These are phyloP conservation scores for Diglossa cyanea DNA, from an alignment of 2,797 vertebrate genomes.

Conservation along the genomic window DNA sequence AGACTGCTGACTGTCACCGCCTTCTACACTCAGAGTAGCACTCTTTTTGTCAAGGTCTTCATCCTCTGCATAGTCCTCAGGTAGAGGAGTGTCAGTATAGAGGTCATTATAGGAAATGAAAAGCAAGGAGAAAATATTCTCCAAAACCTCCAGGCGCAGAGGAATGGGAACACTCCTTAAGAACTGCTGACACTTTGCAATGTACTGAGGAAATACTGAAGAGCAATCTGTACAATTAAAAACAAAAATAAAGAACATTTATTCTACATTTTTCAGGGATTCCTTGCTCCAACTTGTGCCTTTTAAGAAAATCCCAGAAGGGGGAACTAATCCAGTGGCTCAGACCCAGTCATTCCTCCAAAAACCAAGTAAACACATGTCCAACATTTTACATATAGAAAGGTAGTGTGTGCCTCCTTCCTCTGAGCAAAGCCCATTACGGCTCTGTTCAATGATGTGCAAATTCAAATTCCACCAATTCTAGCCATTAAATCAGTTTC, in stretches of 20 bases:
- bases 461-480: background rate
- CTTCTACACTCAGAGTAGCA: background rate
- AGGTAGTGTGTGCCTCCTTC: background rate
- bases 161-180: constrained; percentile 84
- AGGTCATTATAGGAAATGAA: constrained; percentile 89
- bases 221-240: constrained; percentile 73
- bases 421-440: background rate
- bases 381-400: background rate
- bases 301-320: background rate
- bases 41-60: constrained; percentile 47
- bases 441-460: background rate
- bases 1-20: background rate
- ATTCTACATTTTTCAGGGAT: background rate
- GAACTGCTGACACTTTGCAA: constrained; percentile 88
- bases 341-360: background rate
- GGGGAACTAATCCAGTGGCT: background rate
- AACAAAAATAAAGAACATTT: background rate
- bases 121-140: constrained; percentile 97
- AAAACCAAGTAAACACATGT: background rate
- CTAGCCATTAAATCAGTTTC: background rate
- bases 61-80: constrained; percentile 66
- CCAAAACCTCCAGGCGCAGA: constrained; percentile 91
- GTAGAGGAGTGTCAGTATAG: constrained; percentile 51
- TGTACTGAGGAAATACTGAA: constrained; percentile 82
- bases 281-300: background rate